Evolutionary conservation across 1,140 invertebrate genomes (phyloP), one percentile per base, ranked within the genome.

Genomic region (silkworm (Bombyx mori)): DNA sequence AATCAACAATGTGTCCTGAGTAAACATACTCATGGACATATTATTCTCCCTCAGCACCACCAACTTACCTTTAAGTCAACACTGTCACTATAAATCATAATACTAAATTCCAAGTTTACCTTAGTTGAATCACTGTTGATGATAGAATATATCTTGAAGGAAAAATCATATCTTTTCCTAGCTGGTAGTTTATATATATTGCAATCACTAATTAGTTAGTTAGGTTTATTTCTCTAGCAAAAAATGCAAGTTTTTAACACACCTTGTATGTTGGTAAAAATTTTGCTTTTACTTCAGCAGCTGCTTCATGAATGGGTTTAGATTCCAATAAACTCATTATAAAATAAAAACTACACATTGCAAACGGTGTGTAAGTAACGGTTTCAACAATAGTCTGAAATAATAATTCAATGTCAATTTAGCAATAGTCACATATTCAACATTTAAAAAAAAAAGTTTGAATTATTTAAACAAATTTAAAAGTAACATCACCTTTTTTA

Each of bases 241-340:
- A 44, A 12, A 57, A 8, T 44, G 7, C 45, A 5, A 10, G 18
- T 42, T 52, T 4, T 42, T 47, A 52, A 60, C 22, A 49, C 68
- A 96, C 95, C 89, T 94, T 94, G 65, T 93, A 96, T 8, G 94
- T 95, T 44, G 94, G 94, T 73, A 90, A 88, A 65, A 95, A 94
- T 86, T 96, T 96, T 54, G 89, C 86, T 77, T 91, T 90, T 1
- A 94, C 91, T 90, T 96, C 93, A 42, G 91, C 82, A 51, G 90
- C 72, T 52, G 93, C 92, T 71, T 93, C 90, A 57, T 91, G 68
- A 44, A 93, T 68, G 42, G 90, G 89, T 85, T 94, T 94, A 18
- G 91, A 88, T 89, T 96, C 94, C 53, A 96, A 73, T 43, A 96
- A 69, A 75, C 91, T 94, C 91, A 96, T 95, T 44, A 92, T 91